phyloP scores from a whole-genome alignment of 2,888 invertebrate genomes.

The Drosophila kambysellisi region DNA sequence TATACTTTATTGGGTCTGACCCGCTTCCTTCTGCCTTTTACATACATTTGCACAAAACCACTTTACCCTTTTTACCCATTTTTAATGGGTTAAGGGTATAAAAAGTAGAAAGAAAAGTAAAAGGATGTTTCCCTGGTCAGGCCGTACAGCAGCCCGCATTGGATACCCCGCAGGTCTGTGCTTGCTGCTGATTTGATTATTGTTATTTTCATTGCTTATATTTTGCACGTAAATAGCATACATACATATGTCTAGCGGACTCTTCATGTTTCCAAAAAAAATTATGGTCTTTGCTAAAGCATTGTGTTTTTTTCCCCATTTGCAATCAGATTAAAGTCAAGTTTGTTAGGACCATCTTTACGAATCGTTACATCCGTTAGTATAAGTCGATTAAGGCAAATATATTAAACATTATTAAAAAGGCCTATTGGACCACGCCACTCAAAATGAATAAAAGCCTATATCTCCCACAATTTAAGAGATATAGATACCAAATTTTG shows the following conservation, averaged over 20 bases:
- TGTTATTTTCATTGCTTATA: background rate
- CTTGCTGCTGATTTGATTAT: background rate
- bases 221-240: background rate
- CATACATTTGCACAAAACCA: too few relatives aligned
- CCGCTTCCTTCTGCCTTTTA: too few relatives aligned
- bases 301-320: background rate
- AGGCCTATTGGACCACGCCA: too few relatives aligned
- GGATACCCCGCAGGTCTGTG: constrained; percentile 21
- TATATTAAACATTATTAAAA: too few relatives aligned
- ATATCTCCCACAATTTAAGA: background rate
- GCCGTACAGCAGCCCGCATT: constrained; percentile 1
- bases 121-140: constrained; percentile 36
- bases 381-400: too few relatives aligned
- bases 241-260: too few relatives aligned
- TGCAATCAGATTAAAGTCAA: background rate
- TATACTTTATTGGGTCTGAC: too few relatives aligned
- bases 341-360: too few relatives aligned
- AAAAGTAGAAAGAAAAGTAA: constrained; percentile 7
- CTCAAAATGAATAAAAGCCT: background rate
- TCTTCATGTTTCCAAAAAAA: too few relatives aligned
- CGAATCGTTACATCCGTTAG: too few relatives aligned
- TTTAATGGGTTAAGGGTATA: too few relatives aligned
- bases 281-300: background rate
- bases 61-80: too few relatives aligned
- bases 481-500: background rate